Conservation (phyloP, 2,797 vertebrate genomes). For the Poeciliopsis paucimaculata region DNA sequence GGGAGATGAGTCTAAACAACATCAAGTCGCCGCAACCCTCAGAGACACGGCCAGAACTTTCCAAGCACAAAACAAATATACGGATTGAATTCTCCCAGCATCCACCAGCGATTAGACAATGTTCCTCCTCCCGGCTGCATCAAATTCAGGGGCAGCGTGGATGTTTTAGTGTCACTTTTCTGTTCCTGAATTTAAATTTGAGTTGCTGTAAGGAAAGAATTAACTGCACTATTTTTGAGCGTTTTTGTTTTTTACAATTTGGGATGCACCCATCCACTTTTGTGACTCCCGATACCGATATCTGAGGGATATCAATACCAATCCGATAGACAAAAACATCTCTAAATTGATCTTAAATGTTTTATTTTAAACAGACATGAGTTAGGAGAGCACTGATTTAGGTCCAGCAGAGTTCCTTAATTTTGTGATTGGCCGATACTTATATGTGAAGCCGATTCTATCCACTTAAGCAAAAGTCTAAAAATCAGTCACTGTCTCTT, state of each 20-base stretch:
- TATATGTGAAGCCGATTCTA: too few relatives aligned
- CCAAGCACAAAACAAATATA: constrained; percentile 63
- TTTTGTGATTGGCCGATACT: too few relatives aligned
- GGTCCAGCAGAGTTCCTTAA: too few relatives aligned
- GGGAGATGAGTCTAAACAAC: constrained; percentile 70
- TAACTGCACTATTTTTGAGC: not conserved
- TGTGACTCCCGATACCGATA: too few relatives aligned
- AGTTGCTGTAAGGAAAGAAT: not conserved
- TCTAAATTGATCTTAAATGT: too few relatives aligned
- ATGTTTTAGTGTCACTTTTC: constrained; percentile 4
- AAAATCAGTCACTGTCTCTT: too few relatives aligned
- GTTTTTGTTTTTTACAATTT: not conserved
- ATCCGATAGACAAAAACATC: too few relatives aligned
- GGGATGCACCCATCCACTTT: not conserved
- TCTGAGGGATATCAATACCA: too few relatives aligned
- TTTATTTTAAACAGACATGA: too few relatives aligned
- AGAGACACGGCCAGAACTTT: constrained; percentile 63
- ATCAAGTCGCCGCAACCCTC: constrained; percentile 71
- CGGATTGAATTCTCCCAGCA: constrained; percentile 45
- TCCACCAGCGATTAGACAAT: constrained; percentile 52
- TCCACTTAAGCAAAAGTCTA: too few relatives aligned
- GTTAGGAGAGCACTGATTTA: too few relatives aligned
- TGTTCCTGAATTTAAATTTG: not conserved
- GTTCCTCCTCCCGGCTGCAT: constrained; percentile 43
- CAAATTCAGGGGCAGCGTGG: constrained; percentile 11